Evolutionary conservation across 1,140 invertebrate species (phyloP).

Genomic region (Augochlora pura): DNA sequence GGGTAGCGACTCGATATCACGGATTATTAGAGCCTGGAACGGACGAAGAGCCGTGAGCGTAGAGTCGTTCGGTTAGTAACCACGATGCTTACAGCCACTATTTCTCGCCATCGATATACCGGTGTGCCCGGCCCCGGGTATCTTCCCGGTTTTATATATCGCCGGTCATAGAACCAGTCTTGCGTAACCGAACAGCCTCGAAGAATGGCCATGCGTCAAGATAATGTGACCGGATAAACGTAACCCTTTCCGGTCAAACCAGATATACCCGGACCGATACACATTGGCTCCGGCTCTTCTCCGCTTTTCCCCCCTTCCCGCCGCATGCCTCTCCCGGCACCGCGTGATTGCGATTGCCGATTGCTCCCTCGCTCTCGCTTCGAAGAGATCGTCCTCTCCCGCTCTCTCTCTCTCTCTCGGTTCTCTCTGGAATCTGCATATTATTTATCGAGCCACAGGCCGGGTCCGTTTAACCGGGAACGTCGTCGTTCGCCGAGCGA

Average conservation of each 20-base stretch:
- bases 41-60: background rate
- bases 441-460: slow-evolving; percentile 36
- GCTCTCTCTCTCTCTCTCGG: too few species aligned
- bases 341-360: slow-evolving; percentile 5
- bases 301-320: too few species aligned
- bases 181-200: slow-evolving; percentile 56
- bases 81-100: slow-evolving; percentile 43
- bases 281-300: background rate
- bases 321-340: too few species aligned
- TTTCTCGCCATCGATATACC: slow-evolving; percentile 55
- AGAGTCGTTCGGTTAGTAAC: slow-evolving; percentile 42
- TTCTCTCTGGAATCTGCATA: slow-evolving; percentile 27
- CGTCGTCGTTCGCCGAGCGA: background rate
- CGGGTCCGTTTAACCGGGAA: background rate
- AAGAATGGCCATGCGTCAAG: slow-evolving; percentile 65
- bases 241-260: slow-evolving; percentile 66
- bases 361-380: too few species aligned
- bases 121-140: slow-evolving; percentile 37
- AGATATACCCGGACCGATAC: slow-evolving; percentile 47
- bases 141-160: slow-evolving; percentile 62
- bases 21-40: slow-evolving; percentile 28
- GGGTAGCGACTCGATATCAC: slow-evolving; percentile 29
- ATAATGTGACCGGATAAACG: slow-evolving; percentile 67
- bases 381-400: background rate
- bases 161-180: slow-evolving; percentile 59